These are phyloP conservation scores for Pseudoatta argentina DNA, from an alignment of 1,140 invertebrate genomes.

Conservation along the genomic window DNA sequence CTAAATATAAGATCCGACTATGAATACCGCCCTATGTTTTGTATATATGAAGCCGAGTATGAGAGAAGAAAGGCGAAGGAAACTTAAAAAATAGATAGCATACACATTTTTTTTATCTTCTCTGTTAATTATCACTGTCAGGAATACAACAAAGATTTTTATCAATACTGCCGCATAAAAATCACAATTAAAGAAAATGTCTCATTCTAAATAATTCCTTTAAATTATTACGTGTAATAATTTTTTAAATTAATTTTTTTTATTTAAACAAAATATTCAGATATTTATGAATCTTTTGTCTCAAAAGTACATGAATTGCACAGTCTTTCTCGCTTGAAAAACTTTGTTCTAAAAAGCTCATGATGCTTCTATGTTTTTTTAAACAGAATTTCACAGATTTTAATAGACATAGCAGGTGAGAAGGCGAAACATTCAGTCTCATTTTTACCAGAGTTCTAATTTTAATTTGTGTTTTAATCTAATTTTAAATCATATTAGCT, in stretches of 20 bases:
- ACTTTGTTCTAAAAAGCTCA: background rate
- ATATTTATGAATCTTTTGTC: background rate
- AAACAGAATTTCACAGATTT: background rate
- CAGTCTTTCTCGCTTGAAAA: background rate
- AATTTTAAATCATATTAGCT: constrained; percentile 9
- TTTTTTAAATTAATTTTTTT: background rate
- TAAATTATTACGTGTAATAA: background rate
- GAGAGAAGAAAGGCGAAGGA: too few relatives aligned
- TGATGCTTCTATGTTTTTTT: background rate
- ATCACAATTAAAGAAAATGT: too few relatives aligned
- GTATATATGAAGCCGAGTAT: too few relatives aligned
- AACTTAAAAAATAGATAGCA: too few relatives aligned
- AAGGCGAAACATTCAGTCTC: background rate
- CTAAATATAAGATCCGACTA: too few relatives aligned
- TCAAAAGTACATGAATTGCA: background rate
- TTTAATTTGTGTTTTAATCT: background rate
- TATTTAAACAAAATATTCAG: background rate
- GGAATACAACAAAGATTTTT: too few relatives aligned
- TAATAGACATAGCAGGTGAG: background rate
- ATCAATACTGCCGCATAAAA: too few relatives aligned
- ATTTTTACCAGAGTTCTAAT: background rate
- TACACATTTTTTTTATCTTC: too few relatives aligned
- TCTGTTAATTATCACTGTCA: too few relatives aligned
- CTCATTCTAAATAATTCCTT: too few relatives aligned
- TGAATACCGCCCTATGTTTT: too few relatives aligned